Conservation (phyloP, 2,113 vertebrate genomes). For the Sardina pilchardus region DNA sequence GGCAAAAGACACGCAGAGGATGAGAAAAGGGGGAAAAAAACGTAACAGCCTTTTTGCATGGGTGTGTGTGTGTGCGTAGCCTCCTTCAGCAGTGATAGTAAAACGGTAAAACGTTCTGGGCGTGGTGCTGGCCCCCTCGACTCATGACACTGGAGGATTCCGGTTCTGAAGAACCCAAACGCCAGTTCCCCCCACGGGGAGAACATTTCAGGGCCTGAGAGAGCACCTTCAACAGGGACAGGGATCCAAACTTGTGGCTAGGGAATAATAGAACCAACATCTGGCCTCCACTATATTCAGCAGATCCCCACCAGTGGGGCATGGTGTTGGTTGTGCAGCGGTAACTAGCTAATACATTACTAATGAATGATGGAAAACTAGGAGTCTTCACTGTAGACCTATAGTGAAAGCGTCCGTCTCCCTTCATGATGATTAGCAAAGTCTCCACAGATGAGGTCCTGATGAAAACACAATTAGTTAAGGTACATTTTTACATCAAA, state of each 20-base stretch:
- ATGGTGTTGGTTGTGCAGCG: no score
- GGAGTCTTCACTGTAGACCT: neutral
- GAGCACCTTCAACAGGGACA: neutral
- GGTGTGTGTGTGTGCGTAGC: conserved; percentile 12
- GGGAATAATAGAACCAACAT: neutral
- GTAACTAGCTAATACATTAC: neutral
- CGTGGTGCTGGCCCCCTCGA: neutral
- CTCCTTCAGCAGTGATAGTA: conserved; percentile 11
- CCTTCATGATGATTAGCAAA: neutral
- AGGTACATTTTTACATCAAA: neutral
- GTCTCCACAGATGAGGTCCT: neutral
- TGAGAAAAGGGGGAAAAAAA: neutral
- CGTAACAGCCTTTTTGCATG: neutral
- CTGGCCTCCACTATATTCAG: neutral
- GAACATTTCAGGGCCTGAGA: neutral
- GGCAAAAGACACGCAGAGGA: neutral
- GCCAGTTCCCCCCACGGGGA: neutral
- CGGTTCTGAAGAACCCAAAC: neutral
- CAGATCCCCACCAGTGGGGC: neutral
- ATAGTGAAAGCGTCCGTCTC: neutral
- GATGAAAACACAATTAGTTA: conserved; percentile 1
- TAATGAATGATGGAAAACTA: neutral
- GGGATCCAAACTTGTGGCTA: neutral
- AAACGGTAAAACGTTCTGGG: neutral
- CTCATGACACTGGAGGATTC: neutral